Base-by-base conservation (phyloP, 1,140 invertebrate species). In the Panagrolaimus sp. region DNA sequence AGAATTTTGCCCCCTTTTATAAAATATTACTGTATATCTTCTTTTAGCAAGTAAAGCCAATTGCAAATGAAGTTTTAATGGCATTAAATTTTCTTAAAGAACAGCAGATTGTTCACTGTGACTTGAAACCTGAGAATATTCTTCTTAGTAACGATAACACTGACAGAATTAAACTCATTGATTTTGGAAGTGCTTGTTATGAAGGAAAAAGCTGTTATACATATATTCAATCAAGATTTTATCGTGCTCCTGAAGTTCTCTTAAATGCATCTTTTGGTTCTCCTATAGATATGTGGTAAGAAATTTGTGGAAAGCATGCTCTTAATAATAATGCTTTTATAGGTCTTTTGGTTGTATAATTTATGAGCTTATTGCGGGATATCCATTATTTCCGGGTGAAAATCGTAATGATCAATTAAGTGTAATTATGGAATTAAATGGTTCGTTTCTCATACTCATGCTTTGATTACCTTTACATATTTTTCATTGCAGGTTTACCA, bases 221-320 rank as follows among this genome's bases (percentile, higher is more conserved):
- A 27, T 75, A 72, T 44, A 64, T 74, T 20, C 69, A 72, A 47
- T 69, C 73, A n/a, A 42, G 74, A 20, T 74, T 44, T 42, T 76
- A 76, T 47, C 47, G 74, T 31, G 74, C 74, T 9, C 74, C 74
- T 38, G 74, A 76, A 57, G 67, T 76, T 31, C 47, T 76, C n/a
- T 42, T 77, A n/a, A 83, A 84, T 9, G 66, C n/a, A 47, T 44
- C 46, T 13, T 76, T 71, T 47, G 66, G 67, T n/a, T 43, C 38
- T 46, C 53, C 72, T 1, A 74, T 76, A 31, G 84, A 85, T 71
- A 85, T 85, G 84, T 85, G 84, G 83, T 84, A n/a, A n/a, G n/a
- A n/a, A n/a, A n/a, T n/a, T n/a, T n/a, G n/a, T n/a, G n/a, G n/a
- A n/a, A n/a, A n/a, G n/a, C n/a, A n/a, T n/a, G n/a, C n/a, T n/a